Conservation (phyloP, 2,797 vertebrate species). For the Oreochromis grahami region DNA sequence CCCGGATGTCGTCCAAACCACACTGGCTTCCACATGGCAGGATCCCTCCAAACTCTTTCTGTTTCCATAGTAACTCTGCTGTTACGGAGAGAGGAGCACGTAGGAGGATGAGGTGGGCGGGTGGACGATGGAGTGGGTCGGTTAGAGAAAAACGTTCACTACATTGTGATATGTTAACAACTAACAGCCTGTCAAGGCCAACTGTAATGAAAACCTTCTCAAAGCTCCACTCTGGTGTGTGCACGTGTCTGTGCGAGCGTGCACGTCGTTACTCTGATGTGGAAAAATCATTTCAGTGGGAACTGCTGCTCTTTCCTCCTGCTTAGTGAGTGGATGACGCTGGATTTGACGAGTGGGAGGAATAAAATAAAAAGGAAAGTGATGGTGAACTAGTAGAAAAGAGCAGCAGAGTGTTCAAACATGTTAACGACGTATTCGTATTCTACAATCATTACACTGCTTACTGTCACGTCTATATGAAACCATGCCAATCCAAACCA, state of each 20-base stretch:
- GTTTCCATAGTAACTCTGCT: conserved; percentile 75
- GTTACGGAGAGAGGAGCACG: conserved; percentile 48
- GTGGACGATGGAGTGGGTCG: conserved; percentile 19
- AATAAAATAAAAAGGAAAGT: neutral
- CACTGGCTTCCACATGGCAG: conserved; percentile 51
- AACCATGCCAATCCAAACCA: accelerated
- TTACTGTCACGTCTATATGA: neutral
- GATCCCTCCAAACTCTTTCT: conserved; percentile 57
- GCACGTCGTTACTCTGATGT: neutral
- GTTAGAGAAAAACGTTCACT: conserved; percentile 29
- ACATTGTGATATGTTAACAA: conserved; percentile 51
- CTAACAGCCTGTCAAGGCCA: conserved; percentile 48
- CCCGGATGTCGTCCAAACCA: conserved; percentile 33
- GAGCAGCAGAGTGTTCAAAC: neutral
- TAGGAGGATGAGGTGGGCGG: conserved; percentile 44
- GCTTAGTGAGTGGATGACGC: neutral
- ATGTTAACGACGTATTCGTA: neutral
- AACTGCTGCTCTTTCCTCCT: neutral
- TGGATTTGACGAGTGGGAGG: neutral
- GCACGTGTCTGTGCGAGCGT: neutral
- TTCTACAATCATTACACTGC: neutral
- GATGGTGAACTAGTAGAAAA: neutral
- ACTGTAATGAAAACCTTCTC: conserved; percentile 21
- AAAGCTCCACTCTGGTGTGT: neutral
- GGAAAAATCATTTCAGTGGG: neutral